These are phyloP conservation scores for Drosophila kokeensis DNA, from an alignment of 2,888 invertebrate species.

Conservation along the genomic window DNA sequence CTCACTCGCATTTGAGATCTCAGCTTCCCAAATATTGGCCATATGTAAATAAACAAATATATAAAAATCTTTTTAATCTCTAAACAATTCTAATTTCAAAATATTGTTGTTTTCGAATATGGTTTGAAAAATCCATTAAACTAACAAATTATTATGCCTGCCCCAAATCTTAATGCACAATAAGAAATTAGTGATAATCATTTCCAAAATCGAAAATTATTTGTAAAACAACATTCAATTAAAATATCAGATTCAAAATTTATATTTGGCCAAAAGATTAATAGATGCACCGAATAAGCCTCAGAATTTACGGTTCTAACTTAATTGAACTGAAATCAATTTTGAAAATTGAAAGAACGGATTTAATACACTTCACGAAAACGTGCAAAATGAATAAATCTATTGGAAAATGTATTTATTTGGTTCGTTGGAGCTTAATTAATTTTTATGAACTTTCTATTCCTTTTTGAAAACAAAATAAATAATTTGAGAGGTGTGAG, in stretches of 20 bases:
- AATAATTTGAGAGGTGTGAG: constrained; percentile 29
- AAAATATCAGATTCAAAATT: not conserved
- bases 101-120: not conserved
- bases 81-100: not conserved
- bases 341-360: not conserved
- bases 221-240: not conserved
- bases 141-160: not conserved
- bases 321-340: not conserved
- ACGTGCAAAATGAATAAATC: not conserved
- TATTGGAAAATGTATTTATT: constrained; percentile 8
- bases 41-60: not conserved
- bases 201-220: not conserved
- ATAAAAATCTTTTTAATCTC: not conserved
- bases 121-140: not conserved
- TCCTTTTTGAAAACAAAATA: constrained; percentile 9
- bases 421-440: constrained; percentile 12
- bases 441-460: constrained; percentile 16
- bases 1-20: not conserved
- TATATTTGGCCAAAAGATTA: not conserved
- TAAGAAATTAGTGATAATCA: not conserved
- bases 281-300: not conserved
- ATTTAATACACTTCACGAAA: not conserved
- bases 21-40: not conserved
- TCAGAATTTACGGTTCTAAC: not conserved
- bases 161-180: not conserved